Evolutionary conservation across 2,113 vertebrate species (phyloP), one percentile per base, ranked within the genome.

Genomic region (Alligator sinensis): DNA sequence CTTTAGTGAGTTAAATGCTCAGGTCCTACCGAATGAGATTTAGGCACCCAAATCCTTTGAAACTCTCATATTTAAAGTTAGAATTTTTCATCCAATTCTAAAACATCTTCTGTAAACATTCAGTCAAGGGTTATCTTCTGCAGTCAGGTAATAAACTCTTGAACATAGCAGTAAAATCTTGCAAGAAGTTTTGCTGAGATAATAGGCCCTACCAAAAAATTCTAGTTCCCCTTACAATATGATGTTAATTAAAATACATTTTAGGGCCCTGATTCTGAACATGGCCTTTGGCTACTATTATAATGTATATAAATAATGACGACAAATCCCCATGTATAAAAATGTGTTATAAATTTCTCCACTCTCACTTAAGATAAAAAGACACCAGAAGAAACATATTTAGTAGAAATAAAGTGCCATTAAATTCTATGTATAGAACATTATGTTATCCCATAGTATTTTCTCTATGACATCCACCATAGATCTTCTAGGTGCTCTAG

Each of bases 341-440:
- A 87, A 87, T 47, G 61, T 90, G 63, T 83, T 75, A 55, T 77
- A 91, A 47, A 88, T 60, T 85, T 6, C 61, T 61, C 63, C 63
- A 22, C 34, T 28, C 61, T 87, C 74, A 70, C 54, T 57, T 75
- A 87, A 89, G 74, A 90, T 77, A 93, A 17, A 17, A 70, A 80
- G 82, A 93, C 90, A 94, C 91, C 70, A 92, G 91, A 94, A 62
- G 61, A 82, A 96, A 93, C 30, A 88, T 0, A 1, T 79, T 63
- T 6, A 18, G 84, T 57, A 86, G 91, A 93, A 92, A 84, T 57
- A 4, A 95, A 94, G 47, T 92, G 59, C 87, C 80, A 61, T 68
- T 89, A 70, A 86, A 80, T 58, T 54, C 77, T 82, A 11, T 4
- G 55, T n/a, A n/a, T 6, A 89, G 86, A 30, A 88, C 63, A 4